Evolutionary conservation across 2,113 vertebrate genomes (phyloP).

Genomic region (Ginglymostoma cirratum): DNA sequence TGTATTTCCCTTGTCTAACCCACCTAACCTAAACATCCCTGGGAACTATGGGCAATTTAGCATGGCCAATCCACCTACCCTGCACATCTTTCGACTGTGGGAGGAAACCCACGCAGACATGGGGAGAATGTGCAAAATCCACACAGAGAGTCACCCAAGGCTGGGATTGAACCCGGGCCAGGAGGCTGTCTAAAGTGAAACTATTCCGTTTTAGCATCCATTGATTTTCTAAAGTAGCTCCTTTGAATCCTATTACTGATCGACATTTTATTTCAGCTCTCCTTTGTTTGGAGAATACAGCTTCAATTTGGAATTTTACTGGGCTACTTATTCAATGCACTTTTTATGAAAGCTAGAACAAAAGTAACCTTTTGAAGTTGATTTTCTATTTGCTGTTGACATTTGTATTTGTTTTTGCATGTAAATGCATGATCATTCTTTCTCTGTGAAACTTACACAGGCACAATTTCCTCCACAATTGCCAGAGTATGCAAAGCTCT

Average conservation of each 20-base stretch:
- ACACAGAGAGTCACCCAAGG: too few relatives aligned
- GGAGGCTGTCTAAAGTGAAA: background rate
- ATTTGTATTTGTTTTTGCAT: background rate
- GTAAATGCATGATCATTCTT: background rate
- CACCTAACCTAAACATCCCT: too few relatives aligned
- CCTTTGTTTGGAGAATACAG: background rate
- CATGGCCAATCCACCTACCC: too few relatives aligned
- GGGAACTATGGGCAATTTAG: too few relatives aligned
- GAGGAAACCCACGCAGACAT: too few relatives aligned
- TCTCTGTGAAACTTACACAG: background rate
- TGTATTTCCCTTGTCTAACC: too few relatives aligned
- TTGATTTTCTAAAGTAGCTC: background rate
- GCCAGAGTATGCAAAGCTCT: background rate
- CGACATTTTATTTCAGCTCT: background rate
- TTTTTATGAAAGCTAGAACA: constrained; percentile 9
- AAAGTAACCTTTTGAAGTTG: background rate
- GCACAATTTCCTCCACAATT: background rate
- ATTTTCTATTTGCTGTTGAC: background rate
- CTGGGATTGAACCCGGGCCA: too few relatives aligned
- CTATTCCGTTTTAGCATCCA: background rate
- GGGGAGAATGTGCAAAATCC: too few relatives aligned
- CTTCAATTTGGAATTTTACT: background rate
- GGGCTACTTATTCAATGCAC: background rate
- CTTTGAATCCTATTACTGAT: background rate
- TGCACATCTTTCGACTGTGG: too few relatives aligned